Evolutionary conservation across 2,888 invertebrate species (phyloP).

Genomic region (Cataglyphis albicans): DNA sequence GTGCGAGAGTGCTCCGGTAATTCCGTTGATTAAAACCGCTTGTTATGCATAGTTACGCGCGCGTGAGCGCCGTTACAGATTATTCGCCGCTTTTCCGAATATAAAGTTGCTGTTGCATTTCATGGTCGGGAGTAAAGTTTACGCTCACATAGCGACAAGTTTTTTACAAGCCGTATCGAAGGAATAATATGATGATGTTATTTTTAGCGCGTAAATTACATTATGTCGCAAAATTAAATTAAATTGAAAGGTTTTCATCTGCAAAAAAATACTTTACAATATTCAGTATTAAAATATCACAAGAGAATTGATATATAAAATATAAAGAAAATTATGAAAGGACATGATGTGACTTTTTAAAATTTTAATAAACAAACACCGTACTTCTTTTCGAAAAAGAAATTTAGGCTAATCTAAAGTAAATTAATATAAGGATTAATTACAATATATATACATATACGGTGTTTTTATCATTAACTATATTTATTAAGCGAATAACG

Average conservation of each 20-base stretch:
- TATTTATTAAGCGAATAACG: constrained; percentile 42
- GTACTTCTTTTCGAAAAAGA: neutral
- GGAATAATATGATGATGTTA: constrained; percentile 7
- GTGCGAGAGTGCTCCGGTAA: constrained; percentile 61
- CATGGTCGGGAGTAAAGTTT: constrained; percentile 66
- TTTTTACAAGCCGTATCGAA: constrained; percentile 39
- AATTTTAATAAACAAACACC: neutral
- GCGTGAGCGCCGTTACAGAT: constrained; percentile 51
- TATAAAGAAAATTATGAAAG: neutral
- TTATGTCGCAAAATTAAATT: constrained; percentile 9
- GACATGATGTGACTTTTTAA: neutral
- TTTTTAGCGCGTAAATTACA: neutral
- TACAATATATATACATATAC: neutral
- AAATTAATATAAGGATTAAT: neutral
- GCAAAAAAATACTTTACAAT: neutral
- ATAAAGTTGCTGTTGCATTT: constrained; percentile 65
- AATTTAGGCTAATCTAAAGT: neutral
- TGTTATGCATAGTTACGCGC: constrained; percentile 70
- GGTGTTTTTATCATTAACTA: neutral
- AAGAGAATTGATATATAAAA: neutral
- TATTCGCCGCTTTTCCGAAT: constrained; percentile 63
- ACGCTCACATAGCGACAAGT: constrained; percentile 19
- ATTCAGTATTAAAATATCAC: neutral
- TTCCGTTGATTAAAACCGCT: constrained; percentile 72
- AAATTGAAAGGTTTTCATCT: neutral